Base-by-base conservation (phyloP, 2,113 vertebrate genomes). In the Trichechus manatus region DNA sequence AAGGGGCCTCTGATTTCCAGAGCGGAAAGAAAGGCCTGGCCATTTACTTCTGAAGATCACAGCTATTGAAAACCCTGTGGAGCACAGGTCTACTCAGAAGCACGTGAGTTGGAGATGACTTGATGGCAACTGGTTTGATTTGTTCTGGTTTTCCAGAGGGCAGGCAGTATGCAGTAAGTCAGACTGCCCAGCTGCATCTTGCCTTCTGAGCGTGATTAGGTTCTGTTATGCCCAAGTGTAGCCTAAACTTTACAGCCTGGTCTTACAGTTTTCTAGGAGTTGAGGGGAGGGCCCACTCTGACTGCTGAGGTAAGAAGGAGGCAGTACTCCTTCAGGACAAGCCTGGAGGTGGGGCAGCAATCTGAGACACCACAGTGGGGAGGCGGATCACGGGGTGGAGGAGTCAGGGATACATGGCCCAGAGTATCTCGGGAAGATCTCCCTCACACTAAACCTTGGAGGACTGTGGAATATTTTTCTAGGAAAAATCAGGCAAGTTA, bases 351-450 rank as follows among this genome's bases (percentile, higher is more conserved):
- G 13, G 44, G 36, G 68, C 11, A 56, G 50, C 42, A 87, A 42
- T 6, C 5, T 31, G 36, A 82, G 47, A 44, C 1, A 6, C 6
- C 3, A 3, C 1, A 15, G 33, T 3, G n/a, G 50, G 47, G 5
- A 70, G 10, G 66, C 63, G 63, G 84, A 61, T 23, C 53, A 91
- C 75, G 42, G 89, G 15, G 27, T 3, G 33, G 33, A 81, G 39
- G 59, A 86, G 27, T 13, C 25, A 36, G 53, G 31, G 8, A 66
- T 17, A 82, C 63, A 81, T 1, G 9, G 42, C 44, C 50, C 59
- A 56, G 29, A 83, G 36, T 9, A 56, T 4, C 33, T 42, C 36
- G 25, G 29, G 31, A 68, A 94, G 29, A 87, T 31, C 87, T 59
- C 59, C n/a, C 80, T 10, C n/a, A 50, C 4, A 27, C 81, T 81